Evolutionary conservation across 2,888 invertebrate species (phyloP).

Genomic region (Eurytoma adleriae): DNA sequence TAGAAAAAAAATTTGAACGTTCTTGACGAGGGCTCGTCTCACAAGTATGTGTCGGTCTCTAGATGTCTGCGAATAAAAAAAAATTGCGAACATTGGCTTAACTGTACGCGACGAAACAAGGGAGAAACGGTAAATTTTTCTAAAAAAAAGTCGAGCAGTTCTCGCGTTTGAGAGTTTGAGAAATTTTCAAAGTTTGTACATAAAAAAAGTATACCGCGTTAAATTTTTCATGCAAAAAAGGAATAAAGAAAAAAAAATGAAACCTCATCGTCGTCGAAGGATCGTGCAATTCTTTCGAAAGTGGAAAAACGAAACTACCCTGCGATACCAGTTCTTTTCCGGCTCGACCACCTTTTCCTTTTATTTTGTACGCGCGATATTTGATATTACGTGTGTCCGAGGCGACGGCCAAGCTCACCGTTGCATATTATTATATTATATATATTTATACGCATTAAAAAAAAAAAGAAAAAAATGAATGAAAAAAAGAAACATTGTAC

Average conservation of each 20-base stretch:
- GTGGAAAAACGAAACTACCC: constrained; percentile 18
- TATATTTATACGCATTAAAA: constrained; percentile 29
- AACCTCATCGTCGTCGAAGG: constrained; percentile 40
- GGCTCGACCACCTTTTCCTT: constrained; percentile 46
- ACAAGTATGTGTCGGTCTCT: constrained; percentile 63
- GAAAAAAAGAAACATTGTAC: constrained; percentile 14
- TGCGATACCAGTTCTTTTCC: constrained; percentile 53
- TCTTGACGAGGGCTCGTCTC: constrained; percentile 64
- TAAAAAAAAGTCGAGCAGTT: constrained; percentile 44
- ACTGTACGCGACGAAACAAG: neutral
- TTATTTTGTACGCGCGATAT: constrained; percentile 48
- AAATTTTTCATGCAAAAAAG: constrained; percentile 47
- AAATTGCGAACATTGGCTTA: constrained; percentile 47
- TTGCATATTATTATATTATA: constrained; percentile 51
- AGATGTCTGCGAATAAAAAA: constrained; percentile 53
- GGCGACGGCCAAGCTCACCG: constrained; percentile 26
- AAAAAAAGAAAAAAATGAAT: neutral
- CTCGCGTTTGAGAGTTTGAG: constrained; percentile 40
- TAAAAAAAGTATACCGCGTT: constrained; percentile 31
- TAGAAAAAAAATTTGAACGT: constrained; percentile 57
- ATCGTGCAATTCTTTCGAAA: constrained; percentile 33
- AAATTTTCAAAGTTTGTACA: constrained; percentile 55
- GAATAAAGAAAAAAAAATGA: neutral
- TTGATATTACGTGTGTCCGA: constrained; percentile 47
- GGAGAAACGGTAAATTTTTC: constrained; percentile 39